Evolutionary conservation across 2,113 vertebrate species (phyloP), one percentile per base, ranked within the genome.

Genomic region (Sturnus vulgaris): DNA sequence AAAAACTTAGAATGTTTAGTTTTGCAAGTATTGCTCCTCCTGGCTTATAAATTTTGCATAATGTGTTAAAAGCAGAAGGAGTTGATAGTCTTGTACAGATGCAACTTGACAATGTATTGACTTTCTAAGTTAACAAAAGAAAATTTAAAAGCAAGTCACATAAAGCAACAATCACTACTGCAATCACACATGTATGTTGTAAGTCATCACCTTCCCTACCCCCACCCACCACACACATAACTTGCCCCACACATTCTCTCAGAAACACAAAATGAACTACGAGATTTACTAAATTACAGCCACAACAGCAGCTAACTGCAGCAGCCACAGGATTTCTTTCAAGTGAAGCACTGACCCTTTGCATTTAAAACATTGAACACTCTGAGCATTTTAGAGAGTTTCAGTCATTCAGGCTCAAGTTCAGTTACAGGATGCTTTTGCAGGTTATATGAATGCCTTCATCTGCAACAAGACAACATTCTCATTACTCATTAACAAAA

Each of bases 211-310:
- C 57, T 92, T 66, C 81, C 94, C 94, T 52, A 24, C 93, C 96
- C 94, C 93, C 96, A 70, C 95, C 96, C 93, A 57, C 94, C 93
- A 40, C 97, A 96, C 95, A 96, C 96, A 35, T 76, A 96, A 96
- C 97, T 97, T 97, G 97, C 98, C 97, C 98, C 97, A 96, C 97
- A 96, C 98, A 97, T 97, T 96, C 98, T 97, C 97, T 98, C 97
- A 83, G 97, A 92, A 97, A 98, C 97, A 98, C 96, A 97, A 98
- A 98, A 92, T 97, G 97, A 97, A 97, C 97, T 95, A 97, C 94
- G 27, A 96, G 96, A 96, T 97, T 92, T 90, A 97, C 96, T 94
- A 95, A 95, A 73, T 97, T 93, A 98, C 96, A 97, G 97, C 97
- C 98, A 97, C 96, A 92, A 97, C 92, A 96, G 94, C 64, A 96